Evolutionary conservation across 2,888 invertebrate species (phyloP), one percentile per base, ranked within the genome.

Genomic region (Camptogramma bilineatum): DNA sequence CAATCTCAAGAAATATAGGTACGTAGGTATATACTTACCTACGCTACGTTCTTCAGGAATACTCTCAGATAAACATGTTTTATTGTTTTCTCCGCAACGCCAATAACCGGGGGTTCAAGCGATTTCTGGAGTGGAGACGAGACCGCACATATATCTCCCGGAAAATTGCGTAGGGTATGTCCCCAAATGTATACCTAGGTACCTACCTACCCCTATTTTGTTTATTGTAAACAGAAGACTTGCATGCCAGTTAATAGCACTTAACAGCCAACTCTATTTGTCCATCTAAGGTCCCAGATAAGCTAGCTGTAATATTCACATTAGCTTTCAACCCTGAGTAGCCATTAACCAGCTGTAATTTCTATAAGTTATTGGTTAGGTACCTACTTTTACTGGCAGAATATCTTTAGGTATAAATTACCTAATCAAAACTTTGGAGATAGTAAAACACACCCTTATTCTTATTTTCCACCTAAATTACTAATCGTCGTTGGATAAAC

Each of bases 51-150:
- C 54, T 54, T 55, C 34, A 44, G 44, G 21, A 56, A 51, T 48
- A 42, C 19, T 34, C 39, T 17, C 19, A 50, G 31, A 54, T 62
- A 62, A 62, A 62, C 59, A 64, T 62, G 59, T 69, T 55, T 61
- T 66, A 70, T 65, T 67, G 67, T 65, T 62, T 50, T 51, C 28
- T 28, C 47, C 19, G 62, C 70, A 61, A 55, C 51, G 46, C 55
- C 68, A 67, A 70, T 69, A 71, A 71, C 62, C 65, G 68, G 53
- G 24, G 62, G 58, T 57, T 42, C 68, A 71, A 68, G 64, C 68
- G 65, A 66, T 70, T 71, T 70, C 67, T 67, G 53, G 47, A 70
- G 67, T 65, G 64, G 64, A 66, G 60, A 67, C 62, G 64, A 66
- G 60, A 67, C 62, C 65, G 60, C 66, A 64, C 46, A 66, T 52